A percentile compares a stretch with the other conserved stretches of the same genome.
These are phyloP conservation scores for Lineus longissimus DNA, from an alignment of 1,140 invertebrate species.

Conservation along the genomic window DNA sequence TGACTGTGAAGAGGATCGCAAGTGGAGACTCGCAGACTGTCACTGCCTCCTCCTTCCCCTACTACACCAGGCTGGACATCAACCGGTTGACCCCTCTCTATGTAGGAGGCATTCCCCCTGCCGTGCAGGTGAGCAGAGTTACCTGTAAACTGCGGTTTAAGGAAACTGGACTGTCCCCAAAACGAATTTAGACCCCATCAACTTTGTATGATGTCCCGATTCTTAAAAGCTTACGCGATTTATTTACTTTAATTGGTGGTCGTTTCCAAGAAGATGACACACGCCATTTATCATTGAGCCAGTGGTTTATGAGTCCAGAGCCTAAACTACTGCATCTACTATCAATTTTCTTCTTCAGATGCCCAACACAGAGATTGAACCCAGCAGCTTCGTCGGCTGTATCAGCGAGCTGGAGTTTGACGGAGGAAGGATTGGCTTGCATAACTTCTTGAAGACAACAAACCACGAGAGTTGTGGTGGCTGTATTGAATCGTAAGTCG, in stretches of 20 bases:
- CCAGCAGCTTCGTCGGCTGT: slow-evolving; percentile 62
- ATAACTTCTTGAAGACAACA: slow-evolving; percentile 72
- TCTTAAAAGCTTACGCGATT: background rate
- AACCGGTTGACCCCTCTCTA: slow-evolving; percentile 32
- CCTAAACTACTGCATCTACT: no score
- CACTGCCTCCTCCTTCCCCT: slow-evolving; percentile 50
- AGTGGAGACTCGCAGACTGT: slow-evolving; percentile 11
- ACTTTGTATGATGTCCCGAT: background rate
- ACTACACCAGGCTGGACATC: slow-evolving; percentile 59
- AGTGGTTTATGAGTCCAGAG: no score
- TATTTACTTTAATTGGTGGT: background rate
- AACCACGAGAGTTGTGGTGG: slow-evolving; percentile 54
- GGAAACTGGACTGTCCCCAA: no score
- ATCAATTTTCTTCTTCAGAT: no score
- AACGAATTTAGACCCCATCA: no score
- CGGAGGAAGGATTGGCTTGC: slow-evolving; percentile 74
- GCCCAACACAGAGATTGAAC: background rate
- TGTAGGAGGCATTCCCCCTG: slow-evolving; percentile 26
- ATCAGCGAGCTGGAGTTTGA: slow-evolving; percentile 75
- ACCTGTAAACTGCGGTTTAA: background rate
- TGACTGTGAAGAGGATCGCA: slow-evolving; percentile 56
- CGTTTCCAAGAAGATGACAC: no score
- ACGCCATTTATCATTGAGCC: no score
- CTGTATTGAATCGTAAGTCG: slow-evolving; percentile 59
- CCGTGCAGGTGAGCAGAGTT: slow-evolving; percentile 11